Evolutionary conservation across 1,140 invertebrate species (phyloP), one percentile per base, ranked within the genome.

Genomic region (Brachionus asplanchnoidis): DNA sequence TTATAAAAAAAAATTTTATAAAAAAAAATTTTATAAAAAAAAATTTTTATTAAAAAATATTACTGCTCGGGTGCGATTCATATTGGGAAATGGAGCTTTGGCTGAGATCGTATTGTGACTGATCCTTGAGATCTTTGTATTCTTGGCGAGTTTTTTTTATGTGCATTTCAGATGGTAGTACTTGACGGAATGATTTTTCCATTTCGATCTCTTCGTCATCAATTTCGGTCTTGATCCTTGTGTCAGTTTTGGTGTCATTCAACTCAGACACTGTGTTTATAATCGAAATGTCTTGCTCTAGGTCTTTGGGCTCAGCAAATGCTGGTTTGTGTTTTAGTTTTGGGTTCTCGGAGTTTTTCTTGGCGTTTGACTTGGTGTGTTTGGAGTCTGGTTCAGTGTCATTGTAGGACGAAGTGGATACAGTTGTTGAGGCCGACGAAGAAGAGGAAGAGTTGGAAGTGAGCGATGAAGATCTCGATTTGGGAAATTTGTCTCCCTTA

Each of bases 141-240:
- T 87, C 86, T 83, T 87, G 85, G 78, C 88, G 88, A 28, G 86
- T 86, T 56, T 87, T 87, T 84, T 88, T 88, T 12, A 88, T 86
- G 70, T 89, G 88, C 84, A 86, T 87, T 83, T 89, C 88, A 79
- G 88, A 89, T n/a, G 88, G 88, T 50, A 89, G 80, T 44, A 89
- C 87, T 36, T 87, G 85, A 28, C 86, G 83, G 83, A 88, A 88
- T 1, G 88, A 89, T 40, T 86, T 86, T 75, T 88, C 88, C 84
- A 87, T 86, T 7, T 73, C 68, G 3, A 73, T 20, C 85, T 89
- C 88, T 84, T 89, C 88, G 65, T 89, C 89, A 17, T 65, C 79
- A 26, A 77, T 53, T 77, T 77, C 73, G 23, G 68, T 77, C 32
- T 36, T 28, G 9, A 77, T 77, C 23, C 23, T 20, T 14, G 44